Evolutionary conservation across 2,113 vertebrate genomes (phyloP).

Genomic region (Boleophthalmus pectinirostris): DNA sequence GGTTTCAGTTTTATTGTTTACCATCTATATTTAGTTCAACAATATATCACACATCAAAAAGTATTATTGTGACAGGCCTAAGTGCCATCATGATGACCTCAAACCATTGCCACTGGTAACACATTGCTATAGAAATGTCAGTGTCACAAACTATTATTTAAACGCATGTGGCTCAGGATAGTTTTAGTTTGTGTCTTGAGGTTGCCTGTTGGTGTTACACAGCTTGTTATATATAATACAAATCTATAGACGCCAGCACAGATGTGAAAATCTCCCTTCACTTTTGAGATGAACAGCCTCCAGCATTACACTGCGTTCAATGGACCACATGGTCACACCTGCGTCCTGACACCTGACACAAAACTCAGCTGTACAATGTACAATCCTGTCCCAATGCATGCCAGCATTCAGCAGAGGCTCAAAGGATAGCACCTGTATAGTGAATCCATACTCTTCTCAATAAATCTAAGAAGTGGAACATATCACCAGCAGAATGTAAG

Average conservation of each 20-base stretch:
- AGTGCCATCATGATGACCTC: neutral
- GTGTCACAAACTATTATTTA: no score
- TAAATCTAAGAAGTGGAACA: neutral
- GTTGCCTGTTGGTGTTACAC: neutral
- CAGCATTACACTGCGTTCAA: neutral
- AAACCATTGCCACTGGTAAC: neutral
- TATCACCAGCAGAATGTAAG: no score
- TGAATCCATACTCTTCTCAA: neutral
- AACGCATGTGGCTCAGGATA: no score
- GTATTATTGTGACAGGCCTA: no score
- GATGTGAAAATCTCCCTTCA: neutral
- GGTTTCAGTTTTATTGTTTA: no score
- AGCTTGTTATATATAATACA: neutral
- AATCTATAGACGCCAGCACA: neutral
- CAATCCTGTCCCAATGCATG: slow-evolving; percentile 1
- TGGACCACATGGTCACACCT: no score
- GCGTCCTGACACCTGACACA: slow-evolving; percentile 6
- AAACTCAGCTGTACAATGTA: slow-evolving; percentile 15
- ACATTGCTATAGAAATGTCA: no score
- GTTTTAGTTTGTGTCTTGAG: neutral
- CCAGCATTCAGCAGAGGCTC: slow-evolving; percentile 23
- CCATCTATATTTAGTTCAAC: no score
- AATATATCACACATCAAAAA: no score
- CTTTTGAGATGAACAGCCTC: neutral
- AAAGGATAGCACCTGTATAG: neutral